phyloP scores from a whole-genome alignment of 53 echinoderm and acorn worm genomes.

The Antedon mediterranea region DNA sequence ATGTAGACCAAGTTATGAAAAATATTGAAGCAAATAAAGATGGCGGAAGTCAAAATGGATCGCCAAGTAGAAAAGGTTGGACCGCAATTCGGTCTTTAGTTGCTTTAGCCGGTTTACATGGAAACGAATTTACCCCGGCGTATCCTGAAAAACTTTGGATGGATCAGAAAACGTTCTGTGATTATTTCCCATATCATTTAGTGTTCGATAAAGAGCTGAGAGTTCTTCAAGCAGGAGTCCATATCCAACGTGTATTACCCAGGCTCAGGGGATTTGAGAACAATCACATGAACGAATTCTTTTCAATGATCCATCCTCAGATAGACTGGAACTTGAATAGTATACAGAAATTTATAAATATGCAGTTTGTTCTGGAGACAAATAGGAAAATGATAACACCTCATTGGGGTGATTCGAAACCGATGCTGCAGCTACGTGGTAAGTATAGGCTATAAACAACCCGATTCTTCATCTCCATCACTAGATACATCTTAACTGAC shows the following conservation, averaged over 20 bases:
- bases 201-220: conserved; percentile 68
- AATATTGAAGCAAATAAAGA: conserved; percentile 37
- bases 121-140: conserved; percentile 44
- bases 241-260: conserved; percentile 83
- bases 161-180: conserved; percentile 77
- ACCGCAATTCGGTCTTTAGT: conserved; percentile 21
- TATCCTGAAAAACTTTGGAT: conserved; percentile 94
- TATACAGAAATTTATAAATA: conserved; percentile 87
- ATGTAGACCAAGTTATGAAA: conserved; percentile 17
- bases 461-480: too few species aligned
- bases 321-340: conserved; percentile 78
- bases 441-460: not conserved
- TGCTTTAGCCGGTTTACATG: conserved; percentile 41
- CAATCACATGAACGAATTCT: conserved; percentile 52
- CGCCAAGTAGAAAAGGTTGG: not conserved
- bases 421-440: conserved; percentile 90
- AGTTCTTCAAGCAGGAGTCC: conserved; percentile 68
- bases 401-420: conserved; percentile 59
- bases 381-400: conserved; percentile 54
- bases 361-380: conserved; percentile 92
- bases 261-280: conserved; percentile 43
- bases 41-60: not conserved
- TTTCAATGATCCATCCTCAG: conserved; percentile 84
- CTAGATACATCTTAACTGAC: too few species aligned
- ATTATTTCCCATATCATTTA: conserved; percentile 89